A percentile compares a stretch with the other conserved stretches of the same genome.
Conservation (phyloP, 2,797 vertebrate species). For the Rhynchonycteris naso region DNA sequence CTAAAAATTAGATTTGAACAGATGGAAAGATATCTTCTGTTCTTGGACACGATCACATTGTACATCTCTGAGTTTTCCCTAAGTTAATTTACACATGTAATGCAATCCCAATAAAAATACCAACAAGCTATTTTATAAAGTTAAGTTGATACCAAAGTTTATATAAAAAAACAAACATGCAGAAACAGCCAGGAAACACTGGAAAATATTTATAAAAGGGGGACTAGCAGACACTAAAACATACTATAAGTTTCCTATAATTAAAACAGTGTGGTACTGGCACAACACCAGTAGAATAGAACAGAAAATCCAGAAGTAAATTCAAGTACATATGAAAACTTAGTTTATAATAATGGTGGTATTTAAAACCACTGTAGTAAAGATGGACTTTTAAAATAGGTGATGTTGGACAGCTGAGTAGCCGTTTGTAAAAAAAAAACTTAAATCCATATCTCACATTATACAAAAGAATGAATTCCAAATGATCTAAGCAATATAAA, state of each 20-base stretch:
- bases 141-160: slow-evolving; percentile 41
- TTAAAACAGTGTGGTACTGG: slow-evolving; percentile 47
- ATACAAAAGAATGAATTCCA: background rate
- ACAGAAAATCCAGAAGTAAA: slow-evolving; percentile 33
- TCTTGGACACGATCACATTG: background rate
- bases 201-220: slow-evolving; percentile 25
- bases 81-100: slow-evolving; percentile 17
- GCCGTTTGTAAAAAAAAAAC: background rate
- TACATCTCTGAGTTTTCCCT: background rate
- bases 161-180: slow-evolving; percentile 50
- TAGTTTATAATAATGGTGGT: background rate
- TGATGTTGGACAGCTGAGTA: background rate
- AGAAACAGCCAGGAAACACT: slow-evolving; percentile 6
- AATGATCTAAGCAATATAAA: background rate
- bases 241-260: slow-evolving; percentile 52
- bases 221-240: slow-evolving; percentile 32
- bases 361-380: background rate
- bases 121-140: slow-evolving; percentile 15
- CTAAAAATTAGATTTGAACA: slow-evolving; percentile 5
- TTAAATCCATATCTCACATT: background rate
- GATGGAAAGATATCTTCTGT: slow-evolving; percentile 6
- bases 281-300: background rate
- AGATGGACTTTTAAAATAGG: slow-evolving; percentile 34
- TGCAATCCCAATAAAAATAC: slow-evolving; percentile 24
- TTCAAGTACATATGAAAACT: background rate